phyloP scores from a whole-genome alignment of 2,797 vertebrate species.

The Diplodus sargus region DNA sequence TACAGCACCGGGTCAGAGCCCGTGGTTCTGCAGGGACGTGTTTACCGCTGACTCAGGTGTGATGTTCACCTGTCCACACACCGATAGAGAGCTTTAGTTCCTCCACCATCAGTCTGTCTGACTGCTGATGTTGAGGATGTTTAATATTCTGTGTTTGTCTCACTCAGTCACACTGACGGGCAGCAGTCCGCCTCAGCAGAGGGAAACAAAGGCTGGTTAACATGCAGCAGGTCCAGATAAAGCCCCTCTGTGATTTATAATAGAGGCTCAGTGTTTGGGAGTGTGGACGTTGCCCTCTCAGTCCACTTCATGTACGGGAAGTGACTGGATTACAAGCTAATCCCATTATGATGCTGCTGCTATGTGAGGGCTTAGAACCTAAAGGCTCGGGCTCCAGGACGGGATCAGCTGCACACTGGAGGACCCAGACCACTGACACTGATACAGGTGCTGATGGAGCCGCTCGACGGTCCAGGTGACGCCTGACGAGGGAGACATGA shows the following conservation, averaged over 20 bases:
- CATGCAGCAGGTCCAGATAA: conserved; percentile 59
- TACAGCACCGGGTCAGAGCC: neutral
- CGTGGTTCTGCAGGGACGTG: neutral
- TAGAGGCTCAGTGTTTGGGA: conserved; percentile 72
- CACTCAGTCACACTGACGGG: conserved; percentile 1
- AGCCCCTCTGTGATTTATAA: conserved; percentile 69
- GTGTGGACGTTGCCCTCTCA: conserved; percentile 74
- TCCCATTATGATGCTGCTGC: conserved; percentile 80
- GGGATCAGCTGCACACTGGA: conserved; percentile 26
- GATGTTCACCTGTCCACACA: neutral
- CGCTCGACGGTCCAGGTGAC: neutral
- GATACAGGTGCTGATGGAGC: conserved; percentile 16
- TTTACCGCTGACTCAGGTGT: neutral
- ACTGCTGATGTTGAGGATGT: too few relatives aligned
- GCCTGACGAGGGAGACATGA: neutral
- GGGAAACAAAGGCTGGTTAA: conserved; percentile 47
- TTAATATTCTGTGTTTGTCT: neutral
- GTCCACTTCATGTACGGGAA: conserved; percentile 54
- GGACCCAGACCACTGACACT: conserved; percentile 24
- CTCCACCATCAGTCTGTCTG: neutral
- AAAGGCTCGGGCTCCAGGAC: conserved; percentile 41
- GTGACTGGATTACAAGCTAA: conserved; percentile 80
- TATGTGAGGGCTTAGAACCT: conserved; percentile 76
- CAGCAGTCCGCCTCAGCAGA: conserved; percentile 21
- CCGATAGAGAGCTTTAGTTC: neutral